Base-by-base conservation (phyloP, 1,140 invertebrate species). In the Eueides isabella region DNA sequence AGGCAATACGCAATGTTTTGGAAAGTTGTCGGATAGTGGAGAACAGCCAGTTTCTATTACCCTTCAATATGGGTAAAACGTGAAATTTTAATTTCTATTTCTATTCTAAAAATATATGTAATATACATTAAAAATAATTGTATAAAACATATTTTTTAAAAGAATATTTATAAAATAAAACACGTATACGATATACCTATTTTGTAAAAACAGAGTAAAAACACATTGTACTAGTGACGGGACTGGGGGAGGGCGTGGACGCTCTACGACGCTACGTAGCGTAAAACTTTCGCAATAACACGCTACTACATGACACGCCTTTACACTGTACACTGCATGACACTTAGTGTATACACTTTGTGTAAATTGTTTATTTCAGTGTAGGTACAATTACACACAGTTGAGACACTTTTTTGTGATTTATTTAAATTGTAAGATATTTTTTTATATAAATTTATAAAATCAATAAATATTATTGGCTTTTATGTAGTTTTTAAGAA, bases 261-360 rank as follows among this genome's bases (percentile, higher is more conserved):
- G 19, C 48, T 55, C 48, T 55, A 55, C 48, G 48, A 55, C 7
- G 23, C 48, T 55, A 55, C 48, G 48, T 55, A 55, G 48, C 7
- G 48, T 55, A 55, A 55, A 55, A 55, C 48, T 55, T 55, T 55
- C 23, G 48, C 48, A 55, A 55, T 55, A 55, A 55, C 48, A 55
- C n/a, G 48, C 48, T 26, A 26, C 48, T 55, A 55, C 48, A 55
- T 12, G 48, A 55, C 48, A 55, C 48, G 48, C 48, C 23, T 55
- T 55, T 55, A 55, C 48, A 55, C 3, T 55, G 1, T 55, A 55
- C 48, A 55, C 48, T 26, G 23, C 48, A 26, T 23, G 48, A 55
- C 48, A 55, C 19, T 55, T 55, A 55, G 48, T 23, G 23, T 55
- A 55, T 55, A 55, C 48, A 55, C 19, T 55, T 55, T 55, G 48